Percentiles rank a stretch among this genome's conserved stretches.
Conservation (phyloP, 2,888 invertebrate species). For the Agelastica alni region DNA sequence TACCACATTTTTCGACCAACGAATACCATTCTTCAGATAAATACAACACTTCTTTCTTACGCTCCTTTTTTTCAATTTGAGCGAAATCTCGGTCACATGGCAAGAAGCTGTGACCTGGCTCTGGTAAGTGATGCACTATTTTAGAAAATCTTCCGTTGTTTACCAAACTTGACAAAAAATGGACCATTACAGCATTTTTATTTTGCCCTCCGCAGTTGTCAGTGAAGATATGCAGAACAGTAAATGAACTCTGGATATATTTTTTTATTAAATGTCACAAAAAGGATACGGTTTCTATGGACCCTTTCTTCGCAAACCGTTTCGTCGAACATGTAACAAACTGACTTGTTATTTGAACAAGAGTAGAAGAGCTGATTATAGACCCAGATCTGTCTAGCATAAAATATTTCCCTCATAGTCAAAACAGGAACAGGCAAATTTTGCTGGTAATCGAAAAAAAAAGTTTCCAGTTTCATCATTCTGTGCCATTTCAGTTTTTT, state of each 20-base stretch:
- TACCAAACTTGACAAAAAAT: conserved; percentile 14
- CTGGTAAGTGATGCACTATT: conserved; percentile 21
- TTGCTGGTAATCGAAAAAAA: conserved; percentile 22
- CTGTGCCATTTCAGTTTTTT: conserved; percentile 13
- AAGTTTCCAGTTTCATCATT: conserved; percentile 6
- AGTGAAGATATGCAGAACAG: conserved; percentile 15
- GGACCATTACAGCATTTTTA: conserved; percentile 14
- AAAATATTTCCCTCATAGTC: conserved; percentile 19
- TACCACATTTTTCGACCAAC: conserved; percentile 18
- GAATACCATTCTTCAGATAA: conserved; percentile 29
- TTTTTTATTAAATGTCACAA: conserved; percentile 21
- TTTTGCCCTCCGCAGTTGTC: conserved; percentile 18
- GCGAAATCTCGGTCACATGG: conserved; percentile 21
- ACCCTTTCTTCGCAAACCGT: conserved; percentile 24
- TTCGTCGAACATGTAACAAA: too few relatives aligned
- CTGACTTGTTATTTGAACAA: conserved; percentile 19
- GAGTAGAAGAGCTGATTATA: conserved; percentile 21
- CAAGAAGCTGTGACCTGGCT: conserved; percentile 20
- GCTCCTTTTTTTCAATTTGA: conserved; percentile 24
- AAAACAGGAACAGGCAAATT: conserved; percentile 21
- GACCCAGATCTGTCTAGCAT: conserved; percentile 25
- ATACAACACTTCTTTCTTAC: conserved; percentile 25
- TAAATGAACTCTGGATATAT: conserved; percentile 9
- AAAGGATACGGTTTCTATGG: conserved; percentile 21
- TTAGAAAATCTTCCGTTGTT: conserved; percentile 12